Evolutionary conservation across 2,888 invertebrate genomes (phyloP), one percentile per base, ranked within the genome.

Genomic region (Myopa testacea): DNA sequence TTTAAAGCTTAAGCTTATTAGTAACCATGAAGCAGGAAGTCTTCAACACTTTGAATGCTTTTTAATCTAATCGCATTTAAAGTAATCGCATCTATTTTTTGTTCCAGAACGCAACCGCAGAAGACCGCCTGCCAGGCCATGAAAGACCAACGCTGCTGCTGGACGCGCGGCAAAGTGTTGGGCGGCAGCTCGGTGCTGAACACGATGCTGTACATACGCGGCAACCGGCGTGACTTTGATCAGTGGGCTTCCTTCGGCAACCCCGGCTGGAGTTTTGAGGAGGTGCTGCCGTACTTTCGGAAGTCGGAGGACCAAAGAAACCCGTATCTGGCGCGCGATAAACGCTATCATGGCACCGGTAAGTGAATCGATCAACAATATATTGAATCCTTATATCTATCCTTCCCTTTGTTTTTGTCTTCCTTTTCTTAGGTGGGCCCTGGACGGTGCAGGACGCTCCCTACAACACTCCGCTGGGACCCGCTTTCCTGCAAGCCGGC

Each of bases 131-230:
- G 96, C 82, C 95, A 95, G 86, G 96, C 96, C 0, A 96, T 96
- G 95, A 91, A 93, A 75, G 95, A 95, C 85, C 92, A 94, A 84
- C 92, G 95, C 65, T 96, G 96, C 85, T 93, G 94, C 84, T 97
- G 96, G 96, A 96, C 97, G 0, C 92, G 96, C 78, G 97, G 98
- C 70, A 96, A 96, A 90, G 93, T 95, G 0, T 90, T 97, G 0
- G 97, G 96, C 0, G 97, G 97, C 0, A 95, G 95, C 5, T 95
- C 95, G 60, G 95, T 96, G 0, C 90, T 97, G 0, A 97, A 97
- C 86, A 95, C 95, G 1, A 97, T 97, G 97, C 91, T 97, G 0
- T 98, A 98, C 87, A 93, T 97, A 65, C 91, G 98, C 80, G 98
- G 98, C 0, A 97, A 97, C 88, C 92, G 92, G 77, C 90, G 94